Evolutionary conservation across 1,140 invertebrate genomes (phyloP), one percentile per base, ranked within the genome.

Genomic region (Reticulitermes speratus): DNA sequence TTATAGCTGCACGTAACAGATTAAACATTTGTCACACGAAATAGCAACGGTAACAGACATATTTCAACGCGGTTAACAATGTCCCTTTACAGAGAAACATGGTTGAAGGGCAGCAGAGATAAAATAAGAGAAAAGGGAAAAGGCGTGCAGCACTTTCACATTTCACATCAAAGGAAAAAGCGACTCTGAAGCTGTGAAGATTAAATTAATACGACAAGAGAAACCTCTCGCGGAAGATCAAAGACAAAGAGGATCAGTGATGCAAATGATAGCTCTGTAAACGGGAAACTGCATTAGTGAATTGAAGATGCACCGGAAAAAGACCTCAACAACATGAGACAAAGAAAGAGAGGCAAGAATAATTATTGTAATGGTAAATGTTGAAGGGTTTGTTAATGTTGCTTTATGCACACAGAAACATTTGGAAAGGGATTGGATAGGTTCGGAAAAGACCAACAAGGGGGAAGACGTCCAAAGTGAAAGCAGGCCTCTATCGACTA

Each of bases 241-340:
- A 75, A 75, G 65, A 30, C 65, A 75, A 75, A 75, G 65, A n/a
- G n/a, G n/a, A n/a, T 30, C n/a, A 75, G 1, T 75, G 65, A 75
- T 30, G n/a, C 25, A 75, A 75, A 75, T 75, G n/a, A 75, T 75
- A 75, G n/a, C 8, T 75, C 65, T 30, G 65, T 30, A 75, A 75
- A 75, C 65, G n/a, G 25, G 25, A 75, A 75, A 75, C 65, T 75
- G 65, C 65, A 75, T 75, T 75, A 75, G n/a, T 75, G 30, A 75
- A 75, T 30, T 75, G n/a, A 75, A 75, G 65, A 30, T 30, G 25
- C 25, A 30, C n/a, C 65, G 65, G n/a, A 75, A 30, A 55, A 16
- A 21, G 52, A 55, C 14, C 14, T 48, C 7, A 9, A 11, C 9
- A 48, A 48, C 45, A 16, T 48, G 14, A 12, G 9, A 48, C 14